Evolutionary conservation across 2,888 invertebrate genomes (phyloP), one percentile per base, ranked within the genome.

Genomic region (Vesta saturnalis): DNA sequence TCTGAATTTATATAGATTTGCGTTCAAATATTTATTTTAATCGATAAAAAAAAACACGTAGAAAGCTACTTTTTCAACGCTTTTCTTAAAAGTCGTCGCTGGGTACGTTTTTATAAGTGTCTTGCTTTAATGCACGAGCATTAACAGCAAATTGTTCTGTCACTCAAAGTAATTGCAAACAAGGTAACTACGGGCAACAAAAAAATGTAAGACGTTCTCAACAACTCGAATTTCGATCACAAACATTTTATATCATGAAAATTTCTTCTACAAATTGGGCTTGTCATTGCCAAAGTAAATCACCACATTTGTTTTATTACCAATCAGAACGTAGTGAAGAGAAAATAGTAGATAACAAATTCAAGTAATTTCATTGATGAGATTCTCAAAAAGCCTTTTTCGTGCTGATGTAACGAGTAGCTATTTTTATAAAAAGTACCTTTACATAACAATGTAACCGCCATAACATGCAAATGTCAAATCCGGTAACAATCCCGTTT

Each of bases 71-170:
- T 59, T 57, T 59, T 47, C 55, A 57, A 14, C 60, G 39, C 39
- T 56, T 54, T 60, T 56, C 46, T 60, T 65, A 15, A 47, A 19
- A 35, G 21, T 59, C 47, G 57, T 63, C 56, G 57, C 15, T 55
- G 43, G 30, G 54, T 55, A 16, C 54, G 55, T 39, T 64, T 60
- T 60, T 65, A 56, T 65, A 65, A 60, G 59, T 65, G 60, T 59
- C 65, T 65, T 60, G 60, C 60, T 65, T 65, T 65, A 65, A 65
- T 68, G 60, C 70, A 69, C 69, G 69, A 72, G 71, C 71, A 74
- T 74, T 72, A 66, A 61, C 61, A 61, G 55, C 39, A 66, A 66
- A 66, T 66, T 66, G 66, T 60, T 61, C 66, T 47, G 66, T 66
- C 66, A 66, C 61, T 66, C 66, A 66, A 66, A 35, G 58, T 57